Evolutionary conservation across 2,113 vertebrate genomes (phyloP).

Genomic region (Helogale parvula): DNA sequence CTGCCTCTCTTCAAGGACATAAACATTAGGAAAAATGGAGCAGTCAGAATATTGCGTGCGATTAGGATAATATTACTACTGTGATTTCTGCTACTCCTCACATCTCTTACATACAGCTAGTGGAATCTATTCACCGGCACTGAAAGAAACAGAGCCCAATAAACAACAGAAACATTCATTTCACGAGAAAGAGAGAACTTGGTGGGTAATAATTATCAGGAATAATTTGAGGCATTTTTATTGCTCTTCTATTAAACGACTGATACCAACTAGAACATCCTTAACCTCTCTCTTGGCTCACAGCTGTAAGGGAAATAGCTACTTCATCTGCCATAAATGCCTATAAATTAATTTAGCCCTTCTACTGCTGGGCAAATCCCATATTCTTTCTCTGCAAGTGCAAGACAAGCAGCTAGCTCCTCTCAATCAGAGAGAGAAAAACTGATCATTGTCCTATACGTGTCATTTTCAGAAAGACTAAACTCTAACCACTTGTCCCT

Average conservation of each 20-base stretch:
- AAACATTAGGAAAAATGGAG: slow-evolving; percentile 21
- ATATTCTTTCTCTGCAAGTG: neutral
- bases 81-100: neutral
- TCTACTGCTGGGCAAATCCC: neutral
- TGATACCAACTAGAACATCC: neutral
- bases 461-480: slow-evolving; percentile 53
- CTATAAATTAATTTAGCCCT: slow-evolving; percentile 32
- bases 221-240: slow-evolving; percentile 38
- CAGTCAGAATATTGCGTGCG: neutral
- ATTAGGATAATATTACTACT: neutral
- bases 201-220: neutral
- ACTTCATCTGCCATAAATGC: slow-evolving; percentile 12
- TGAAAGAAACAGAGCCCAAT: neutral
- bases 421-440: slow-evolving; percentile 43
- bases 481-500: neutral
- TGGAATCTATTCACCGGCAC: neutral
- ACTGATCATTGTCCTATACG: neutral
- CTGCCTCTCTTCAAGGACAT: neutral
- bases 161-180: neutral
- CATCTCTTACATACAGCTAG: neutral
- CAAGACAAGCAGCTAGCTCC: neutral
- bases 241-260: slow-evolving; percentile 32
- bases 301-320: slow-evolving; percentile 22
- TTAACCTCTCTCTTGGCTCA: slow-evolving; percentile 12
- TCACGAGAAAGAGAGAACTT: slow-evolving; percentile 1